Evolutionary conservation across 1,140 invertebrate genomes (phyloP).

Genomic region (Lepidurus apus): DNA sequence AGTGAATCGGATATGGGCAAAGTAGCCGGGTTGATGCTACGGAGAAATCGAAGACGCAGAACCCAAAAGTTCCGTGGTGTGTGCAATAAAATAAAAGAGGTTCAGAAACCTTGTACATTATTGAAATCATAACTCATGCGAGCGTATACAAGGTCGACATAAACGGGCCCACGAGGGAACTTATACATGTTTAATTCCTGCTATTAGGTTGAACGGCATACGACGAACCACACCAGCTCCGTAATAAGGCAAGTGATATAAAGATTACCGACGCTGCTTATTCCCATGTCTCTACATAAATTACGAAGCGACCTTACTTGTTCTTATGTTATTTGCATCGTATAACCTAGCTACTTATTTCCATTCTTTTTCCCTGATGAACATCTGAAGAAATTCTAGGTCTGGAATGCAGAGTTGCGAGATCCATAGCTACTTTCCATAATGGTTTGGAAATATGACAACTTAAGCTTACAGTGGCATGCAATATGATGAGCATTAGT

Average conservation of each 20-base stretch:
- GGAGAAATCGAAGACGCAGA: not conserved
- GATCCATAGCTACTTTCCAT: not conserved
- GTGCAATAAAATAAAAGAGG: not conserved
- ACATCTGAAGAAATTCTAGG: not conserved
- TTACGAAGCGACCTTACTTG: not conserved
- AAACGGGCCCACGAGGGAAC: not conserved
- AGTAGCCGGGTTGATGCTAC: not conserved
- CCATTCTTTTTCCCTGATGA: no score
- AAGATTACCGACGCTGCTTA: not conserved
- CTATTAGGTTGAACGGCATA: not conserved
- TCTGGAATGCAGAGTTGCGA: not conserved
- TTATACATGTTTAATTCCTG: not conserved
- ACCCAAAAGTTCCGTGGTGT: not conserved
- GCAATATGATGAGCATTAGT: slow-evolving; percentile 10
- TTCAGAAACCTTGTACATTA: not conserved
- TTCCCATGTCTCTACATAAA: not conserved
- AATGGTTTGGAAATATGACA: not conserved
- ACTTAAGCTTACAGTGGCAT: not conserved
- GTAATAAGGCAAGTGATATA: not conserved
- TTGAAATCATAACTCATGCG: slow-evolving; percentile 2
- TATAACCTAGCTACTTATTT: not conserved
- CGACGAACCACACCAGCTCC: not conserved
- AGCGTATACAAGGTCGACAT: not conserved
- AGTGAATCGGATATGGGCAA: not conserved
- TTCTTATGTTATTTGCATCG: not conserved